Evolutionary conservation across 2,113 vertebrate species (phyloP), one percentile per base, ranked within the genome.

Genomic region (Ophthalmolycus amberensis): DNA sequence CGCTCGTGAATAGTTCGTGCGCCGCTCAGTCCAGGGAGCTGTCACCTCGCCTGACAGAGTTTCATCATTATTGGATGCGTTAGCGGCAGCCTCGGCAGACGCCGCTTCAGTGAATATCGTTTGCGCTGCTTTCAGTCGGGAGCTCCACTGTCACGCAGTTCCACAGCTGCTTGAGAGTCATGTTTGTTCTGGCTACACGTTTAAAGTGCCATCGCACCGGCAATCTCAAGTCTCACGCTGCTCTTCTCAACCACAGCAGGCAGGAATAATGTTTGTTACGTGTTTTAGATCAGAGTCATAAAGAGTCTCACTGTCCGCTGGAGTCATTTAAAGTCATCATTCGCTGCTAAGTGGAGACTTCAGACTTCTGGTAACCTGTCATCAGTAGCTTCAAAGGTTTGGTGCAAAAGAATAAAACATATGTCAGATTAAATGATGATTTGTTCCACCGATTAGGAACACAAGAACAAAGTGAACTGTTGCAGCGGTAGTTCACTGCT

Each of bases 21-120:
- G n/a, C n/a, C n/a, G n/a, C n/a, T n/a, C n/a, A n/a, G n/a, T n/a
- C n/a, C n/a, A n/a, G n/a, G n/a, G n/a, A n/a, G n/a, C n/a, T n/a
- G n/a, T n/a, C n/a, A n/a, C n/a, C n/a, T n/a, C n/a, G n/a, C n/a
- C n/a, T n/a, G n/a, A n/a, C 70, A 64, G 50, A 59, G 50, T 59
- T 56, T 85, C 83, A 81, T 86, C 74, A 79, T 76, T 66, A 79
- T 3, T 29, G 42, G 22, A 64, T 62, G 64, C 77, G 64, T 32
- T 9, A 20, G 62, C 77, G 75, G 15, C 79, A 62, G 22, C 14
- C 12, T 4, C 48, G n/a, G 48, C n/a, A 27, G 69, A 87, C 3
- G 60, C 68, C 12, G 75, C 68, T 48, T 20, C 59, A 34, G 40
- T 60, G 84, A 71, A 75, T 77, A 62, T 80, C 18, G 11, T 77